Evolutionary conservation across 1,140 invertebrate genomes (phyloP).

Genomic region (Lucilia cuprina): DNA sequence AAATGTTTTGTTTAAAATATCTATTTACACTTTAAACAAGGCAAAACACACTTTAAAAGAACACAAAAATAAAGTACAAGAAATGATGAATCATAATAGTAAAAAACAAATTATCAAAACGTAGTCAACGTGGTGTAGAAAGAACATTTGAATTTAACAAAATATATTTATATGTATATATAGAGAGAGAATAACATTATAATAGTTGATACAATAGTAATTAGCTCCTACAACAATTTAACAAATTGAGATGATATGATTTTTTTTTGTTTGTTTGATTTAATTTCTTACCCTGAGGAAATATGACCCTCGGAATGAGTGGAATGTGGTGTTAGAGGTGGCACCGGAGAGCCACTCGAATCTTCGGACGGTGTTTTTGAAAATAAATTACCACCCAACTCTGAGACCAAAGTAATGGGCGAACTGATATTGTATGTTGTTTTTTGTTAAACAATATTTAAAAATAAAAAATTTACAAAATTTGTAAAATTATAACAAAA

Average conservation of each 20-base stretch:
- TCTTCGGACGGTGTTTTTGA: constrained; percentile 88
- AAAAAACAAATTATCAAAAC: background rate
- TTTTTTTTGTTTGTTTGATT: background rate
- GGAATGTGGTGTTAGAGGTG: constrained; percentile 63
- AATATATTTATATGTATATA: no score
- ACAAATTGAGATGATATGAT: no score
- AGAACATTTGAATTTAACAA: background rate
- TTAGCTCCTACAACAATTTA: background rate
- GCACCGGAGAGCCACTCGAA: constrained; percentile 67
- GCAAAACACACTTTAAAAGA: background rate
- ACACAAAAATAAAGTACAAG: no score
- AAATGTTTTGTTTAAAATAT: background rate
- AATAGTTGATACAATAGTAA: background rate
- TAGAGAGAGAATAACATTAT: constrained; percentile 3
- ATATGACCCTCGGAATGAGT: constrained; percentile 62
- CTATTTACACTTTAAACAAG: background rate
- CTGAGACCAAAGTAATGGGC: constrained; percentile 86
- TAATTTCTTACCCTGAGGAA: constrained; percentile 59
- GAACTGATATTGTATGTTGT: constrained; percentile 67
- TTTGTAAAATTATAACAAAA: background rate
- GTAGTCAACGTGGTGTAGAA: background rate
- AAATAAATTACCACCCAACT: constrained; percentile 86
- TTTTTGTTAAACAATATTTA: constrained; percentile 9
- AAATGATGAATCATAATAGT: no score
- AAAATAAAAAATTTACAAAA: constrained; percentile 19